These are phyloP conservation scores for Myathropa florea DNA, from an alignment of 2,888 invertebrate species.

Conservation along the genomic window DNA sequence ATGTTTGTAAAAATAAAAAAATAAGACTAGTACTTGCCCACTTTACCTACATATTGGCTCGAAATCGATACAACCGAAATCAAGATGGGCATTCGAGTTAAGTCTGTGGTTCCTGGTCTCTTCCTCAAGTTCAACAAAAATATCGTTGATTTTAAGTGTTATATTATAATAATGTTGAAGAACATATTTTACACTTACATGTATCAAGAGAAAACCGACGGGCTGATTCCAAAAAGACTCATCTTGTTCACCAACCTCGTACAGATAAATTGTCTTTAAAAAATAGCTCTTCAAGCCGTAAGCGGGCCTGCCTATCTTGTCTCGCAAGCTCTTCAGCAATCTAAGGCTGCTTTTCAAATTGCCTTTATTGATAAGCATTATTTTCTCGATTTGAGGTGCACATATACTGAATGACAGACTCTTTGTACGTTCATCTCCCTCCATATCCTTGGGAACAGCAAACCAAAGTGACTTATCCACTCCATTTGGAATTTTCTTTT, in stretches of 20 bases:
- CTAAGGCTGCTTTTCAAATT: slow-evolving; percentile 72
- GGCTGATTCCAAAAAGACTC: slow-evolving; percentile 68
- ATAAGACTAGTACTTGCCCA: too few species aligned
- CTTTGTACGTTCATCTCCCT: too few species aligned
- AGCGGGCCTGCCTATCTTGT: neutral
- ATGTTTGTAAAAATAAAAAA: too few species aligned
- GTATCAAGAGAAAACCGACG: slow-evolving; percentile 49
- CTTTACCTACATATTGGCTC: too few species aligned
- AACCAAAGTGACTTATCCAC: too few species aligned
- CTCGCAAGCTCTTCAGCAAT: slow-evolving; percentile 73
- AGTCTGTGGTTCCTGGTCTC: too few species aligned
- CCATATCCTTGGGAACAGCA: slow-evolving; percentile 72
- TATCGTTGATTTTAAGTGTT: too few species aligned
- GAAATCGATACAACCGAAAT: too few species aligned
- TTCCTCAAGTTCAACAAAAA: too few species aligned
- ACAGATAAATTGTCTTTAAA: slow-evolving; percentile 72
- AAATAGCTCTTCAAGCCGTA: slow-evolving; percentile 73
- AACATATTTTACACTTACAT: slow-evolving; percentile 55
- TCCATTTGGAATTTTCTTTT: too few species aligned
- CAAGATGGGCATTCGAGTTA: too few species aligned
- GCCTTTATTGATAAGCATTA: slow-evolving; percentile 61
- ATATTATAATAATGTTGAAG: too few species aligned
- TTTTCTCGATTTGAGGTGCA: slow-evolving; percentile 70
- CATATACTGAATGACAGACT: slow-evolving; percentile 49
- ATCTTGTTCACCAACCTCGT: slow-evolving; percentile 45